These are phyloP conservation scores for Lepidurus packardi DNA, from an alignment of 1,140 invertebrate genomes.

Conservation along the genomic window DNA sequence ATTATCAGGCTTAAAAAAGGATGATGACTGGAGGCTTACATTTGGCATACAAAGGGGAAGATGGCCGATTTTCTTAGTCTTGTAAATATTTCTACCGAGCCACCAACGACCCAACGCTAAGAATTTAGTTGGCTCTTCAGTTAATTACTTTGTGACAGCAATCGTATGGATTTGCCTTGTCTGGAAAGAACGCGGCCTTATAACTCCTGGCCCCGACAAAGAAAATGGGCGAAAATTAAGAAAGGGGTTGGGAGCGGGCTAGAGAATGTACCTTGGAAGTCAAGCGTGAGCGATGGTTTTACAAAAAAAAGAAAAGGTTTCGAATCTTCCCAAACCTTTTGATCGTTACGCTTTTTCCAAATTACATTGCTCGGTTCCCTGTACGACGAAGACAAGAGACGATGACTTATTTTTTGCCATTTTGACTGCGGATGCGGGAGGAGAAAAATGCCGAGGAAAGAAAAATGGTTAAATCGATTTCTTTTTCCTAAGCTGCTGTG, in stretches of 20 bases:
- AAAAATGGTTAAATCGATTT: conserved; percentile 12
- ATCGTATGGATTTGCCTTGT: background rate
- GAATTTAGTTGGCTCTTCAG: background rate
- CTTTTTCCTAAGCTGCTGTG: background rate
- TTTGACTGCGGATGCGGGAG: background rate
- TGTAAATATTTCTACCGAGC: background rate
- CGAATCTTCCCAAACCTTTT: background rate
- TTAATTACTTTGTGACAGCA: background rate
- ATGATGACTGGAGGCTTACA: background rate
- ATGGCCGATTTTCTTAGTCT: background rate
- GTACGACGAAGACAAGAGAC: background rate
- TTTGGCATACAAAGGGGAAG: background rate
- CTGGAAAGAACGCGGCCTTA: background rate
- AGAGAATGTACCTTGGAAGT: background rate
- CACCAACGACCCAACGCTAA: background rate
- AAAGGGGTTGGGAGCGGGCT: background rate
- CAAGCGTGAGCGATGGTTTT: background rate
- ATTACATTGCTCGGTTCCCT: background rate
- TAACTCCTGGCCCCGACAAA: background rate
- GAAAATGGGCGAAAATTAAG: background rate
- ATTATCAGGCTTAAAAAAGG: conserved; percentile 5
- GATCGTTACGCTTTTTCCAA: background rate
- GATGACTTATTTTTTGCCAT: conserved; percentile 6
- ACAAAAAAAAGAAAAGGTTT: background rate
- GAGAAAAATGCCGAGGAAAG: background rate